phyloP scores from a whole-genome alignment of 1,140 invertebrate species.

The Psix sp. region DNA sequence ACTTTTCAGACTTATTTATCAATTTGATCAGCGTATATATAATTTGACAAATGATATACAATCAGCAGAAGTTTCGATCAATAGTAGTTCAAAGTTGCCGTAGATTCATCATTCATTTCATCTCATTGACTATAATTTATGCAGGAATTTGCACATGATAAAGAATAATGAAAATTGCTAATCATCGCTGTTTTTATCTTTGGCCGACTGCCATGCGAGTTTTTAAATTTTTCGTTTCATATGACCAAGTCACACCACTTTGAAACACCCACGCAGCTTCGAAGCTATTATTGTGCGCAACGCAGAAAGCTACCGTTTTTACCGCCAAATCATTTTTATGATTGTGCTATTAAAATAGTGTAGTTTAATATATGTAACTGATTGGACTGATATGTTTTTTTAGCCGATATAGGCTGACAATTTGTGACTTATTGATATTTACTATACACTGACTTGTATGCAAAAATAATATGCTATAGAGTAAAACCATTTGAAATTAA shows the following conservation, averaged over 20 bases:
- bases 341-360: slow-evolving; percentile 3
- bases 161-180: background rate
- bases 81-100: too few relatives aligned
- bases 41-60: too few relatives aligned
- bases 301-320: too few relatives aligned
- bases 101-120: background rate
- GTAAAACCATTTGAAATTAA: too few relatives aligned
- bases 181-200: slow-evolving; percentile 43
- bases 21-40: slow-evolving; percentile 8
- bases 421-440: too few relatives aligned
- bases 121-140: background rate
- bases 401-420: too few relatives aligned
- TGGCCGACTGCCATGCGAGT: slow-evolving; percentile 31
- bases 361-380: too few relatives aligned
- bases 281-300: slow-evolving; percentile 32
- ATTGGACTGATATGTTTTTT: too few relatives aligned
- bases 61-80: too few relatives aligned
- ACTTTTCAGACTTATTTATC: slow-evolving; percentile 1
- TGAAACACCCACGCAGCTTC: slow-evolving; percentile 30
- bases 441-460: too few relatives aligned
- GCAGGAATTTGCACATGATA: background rate
- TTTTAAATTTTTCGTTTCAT: slow-evolving; percentile 43
- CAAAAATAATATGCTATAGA: too few relatives aligned
- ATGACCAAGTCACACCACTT: slow-evolving; percentile 30
- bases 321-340: too few relatives aligned